phyloP scores from a whole-genome alignment of 2,888 invertebrate genomes.

The Ptycholaimellus sp. region DNA sequence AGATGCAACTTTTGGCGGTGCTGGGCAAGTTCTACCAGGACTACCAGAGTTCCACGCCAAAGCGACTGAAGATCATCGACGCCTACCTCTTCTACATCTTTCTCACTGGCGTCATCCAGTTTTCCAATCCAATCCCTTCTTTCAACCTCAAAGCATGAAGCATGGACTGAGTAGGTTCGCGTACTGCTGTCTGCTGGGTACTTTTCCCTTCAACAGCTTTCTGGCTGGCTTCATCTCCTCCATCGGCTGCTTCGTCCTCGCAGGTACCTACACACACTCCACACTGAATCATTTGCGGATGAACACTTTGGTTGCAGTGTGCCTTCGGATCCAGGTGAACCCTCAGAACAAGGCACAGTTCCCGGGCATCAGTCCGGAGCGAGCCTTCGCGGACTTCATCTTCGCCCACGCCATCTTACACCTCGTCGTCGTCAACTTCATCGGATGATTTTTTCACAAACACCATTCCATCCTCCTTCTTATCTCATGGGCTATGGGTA shows the following conservation, averaged over 20 bases:
- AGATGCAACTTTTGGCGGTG: too few relatives aligned
- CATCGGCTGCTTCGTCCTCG: slow-evolving; percentile 83
- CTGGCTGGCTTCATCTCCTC: slow-evolving; percentile 93
- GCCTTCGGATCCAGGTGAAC: slow-evolving; percentile 82
- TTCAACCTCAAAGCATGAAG: too few relatives aligned
- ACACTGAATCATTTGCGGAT: too few relatives aligned
- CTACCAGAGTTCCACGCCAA: slow-evolving; percentile 61
- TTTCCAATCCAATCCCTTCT: too few relatives aligned
- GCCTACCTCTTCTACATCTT: slow-evolving; percentile 80
- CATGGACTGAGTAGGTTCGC: too few relatives aligned
- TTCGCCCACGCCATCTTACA: slow-evolving; percentile 89
- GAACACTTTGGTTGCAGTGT: slow-evolving; percentile 52
- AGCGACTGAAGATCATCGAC: slow-evolving; percentile 81
- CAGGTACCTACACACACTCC: too few relatives aligned
- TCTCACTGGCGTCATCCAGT: slow-evolving; percentile 57
- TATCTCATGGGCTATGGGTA: too few relatives aligned
- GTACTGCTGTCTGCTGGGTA: slow-evolving; percentile 88
- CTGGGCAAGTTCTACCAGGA: slow-evolving; percentile 48
- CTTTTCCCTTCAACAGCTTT: slow-evolving; percentile 99
- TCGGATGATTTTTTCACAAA: too few relatives aligned
- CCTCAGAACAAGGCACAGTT: slow-evolving; percentile 84
- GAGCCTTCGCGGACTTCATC: slow-evolving; percentile 95
- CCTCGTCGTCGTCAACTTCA: slow-evolving; percentile 91
- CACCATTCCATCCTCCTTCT: too few relatives aligned
- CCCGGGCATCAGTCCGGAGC: slow-evolving; percentile 52